phyloP scores from a whole-genome alignment of 2,797 vertebrate species.

The Balearica regulorum region DNA sequence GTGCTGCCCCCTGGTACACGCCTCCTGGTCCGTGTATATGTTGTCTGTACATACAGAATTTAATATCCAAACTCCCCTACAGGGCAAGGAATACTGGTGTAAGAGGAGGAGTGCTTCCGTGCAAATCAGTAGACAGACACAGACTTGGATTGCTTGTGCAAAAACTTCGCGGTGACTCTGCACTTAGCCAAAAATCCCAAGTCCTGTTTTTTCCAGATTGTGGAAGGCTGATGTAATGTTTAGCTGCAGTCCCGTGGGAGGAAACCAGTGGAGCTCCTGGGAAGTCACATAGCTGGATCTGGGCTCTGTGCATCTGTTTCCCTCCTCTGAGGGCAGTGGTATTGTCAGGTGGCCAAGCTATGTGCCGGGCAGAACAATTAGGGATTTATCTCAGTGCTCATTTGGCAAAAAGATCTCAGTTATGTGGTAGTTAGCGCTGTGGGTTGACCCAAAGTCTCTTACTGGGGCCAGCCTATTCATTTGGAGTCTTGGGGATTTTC shows the following conservation, averaged over 20 bases:
- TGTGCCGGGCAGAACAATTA: not conserved
- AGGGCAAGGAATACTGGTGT: not conserved
- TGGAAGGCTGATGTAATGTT: not conserved
- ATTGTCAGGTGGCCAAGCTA: not conserved
- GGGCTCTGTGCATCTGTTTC: not conserved
- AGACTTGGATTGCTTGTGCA: too few species aligned
- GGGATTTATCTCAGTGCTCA: not conserved
- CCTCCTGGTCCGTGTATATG: accelerated
- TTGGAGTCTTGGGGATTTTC: not conserved
- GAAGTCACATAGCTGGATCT: not conserved
- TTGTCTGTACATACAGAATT: not conserved
- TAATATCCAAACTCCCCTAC: accelerated
- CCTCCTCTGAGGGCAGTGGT: not conserved
- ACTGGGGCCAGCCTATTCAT: not conserved
- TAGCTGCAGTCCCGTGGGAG: not conserved
- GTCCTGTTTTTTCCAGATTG: not conserved
- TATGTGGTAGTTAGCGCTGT: not conserved
- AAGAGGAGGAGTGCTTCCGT: not conserved
- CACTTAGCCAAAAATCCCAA: not conserved
- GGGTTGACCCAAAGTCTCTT: not conserved
- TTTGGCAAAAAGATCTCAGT: not conserved
- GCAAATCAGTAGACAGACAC: not conserved
- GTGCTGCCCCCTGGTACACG: not conserved
- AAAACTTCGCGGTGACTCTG: not conserved
- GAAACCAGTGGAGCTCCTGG: not conserved